Percentiles rank a stretch among this genome's conserved stretches.
Evolutionary conservation across 2,113 vertebrate species (phyloP).

Genomic region (Patagioenas fasciata): DNA sequence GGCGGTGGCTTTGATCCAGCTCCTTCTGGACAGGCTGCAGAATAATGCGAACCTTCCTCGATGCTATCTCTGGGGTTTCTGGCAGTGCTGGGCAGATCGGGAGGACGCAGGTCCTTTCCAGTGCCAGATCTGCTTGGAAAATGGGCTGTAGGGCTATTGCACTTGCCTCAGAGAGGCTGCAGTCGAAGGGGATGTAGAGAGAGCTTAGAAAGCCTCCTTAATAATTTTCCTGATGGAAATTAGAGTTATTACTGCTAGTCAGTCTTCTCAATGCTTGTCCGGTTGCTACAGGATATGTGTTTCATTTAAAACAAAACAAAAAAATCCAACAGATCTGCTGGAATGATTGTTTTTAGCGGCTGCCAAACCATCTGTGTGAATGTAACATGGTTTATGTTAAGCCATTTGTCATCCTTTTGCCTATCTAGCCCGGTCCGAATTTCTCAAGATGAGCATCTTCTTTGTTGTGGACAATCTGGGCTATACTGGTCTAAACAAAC

Average conservation of each 20-base stretch:
- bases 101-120: background rate
- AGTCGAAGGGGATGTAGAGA: background rate
- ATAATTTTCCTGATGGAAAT: background rate
- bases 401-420: slow-evolving; percentile 25
- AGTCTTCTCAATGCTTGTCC: background rate
- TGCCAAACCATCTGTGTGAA: slow-evolving; percentile 46
- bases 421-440: background rate
- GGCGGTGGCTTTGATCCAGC: slow-evolving; percentile 17
- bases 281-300: background rate
- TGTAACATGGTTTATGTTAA: background rate
- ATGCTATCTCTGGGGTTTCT: background rate
- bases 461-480: background rate
- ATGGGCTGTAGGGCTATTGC: background rate
- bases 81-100: background rate
- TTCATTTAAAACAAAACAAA: background rate
- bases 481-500: background rate
- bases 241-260: background rate
- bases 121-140: background rate
- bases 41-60: background rate
- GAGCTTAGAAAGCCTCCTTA: background rate
- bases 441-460: background rate
- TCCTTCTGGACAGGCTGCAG: slow-evolving; percentile 27
- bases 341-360: background rate
- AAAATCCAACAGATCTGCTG: background rate
- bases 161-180: background rate